A percentile compares a stretch with the other conserved stretches of the same genome.
Conservation (phyloP, 2,797 vertebrate genomes). For the Zalophus californianus region DNA sequence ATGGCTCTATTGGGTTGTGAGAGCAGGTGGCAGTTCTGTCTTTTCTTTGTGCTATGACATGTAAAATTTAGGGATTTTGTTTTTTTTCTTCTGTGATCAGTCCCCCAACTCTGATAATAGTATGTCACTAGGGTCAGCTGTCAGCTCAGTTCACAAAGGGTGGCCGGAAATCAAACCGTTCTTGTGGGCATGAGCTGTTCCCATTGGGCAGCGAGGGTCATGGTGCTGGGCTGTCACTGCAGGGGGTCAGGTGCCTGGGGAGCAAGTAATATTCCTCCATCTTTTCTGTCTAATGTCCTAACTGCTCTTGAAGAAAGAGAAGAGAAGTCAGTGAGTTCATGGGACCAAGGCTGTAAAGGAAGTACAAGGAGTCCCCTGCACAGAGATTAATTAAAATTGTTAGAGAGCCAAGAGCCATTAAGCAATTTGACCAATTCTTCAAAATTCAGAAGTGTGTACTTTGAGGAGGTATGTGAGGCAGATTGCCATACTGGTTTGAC, state of each 20-base stretch:
- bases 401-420: background rate
- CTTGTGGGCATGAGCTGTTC: background rate
- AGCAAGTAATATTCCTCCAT: background rate
- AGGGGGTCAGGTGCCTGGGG: background rate
- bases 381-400: background rate
- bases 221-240: background rate
- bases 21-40: background rate
- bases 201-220: background rate
- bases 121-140: background rate
- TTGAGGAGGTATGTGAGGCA: background rate
- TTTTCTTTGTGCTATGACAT: background rate
- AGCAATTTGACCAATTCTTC: background rate
- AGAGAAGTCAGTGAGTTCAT: background rate
- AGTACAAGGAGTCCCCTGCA: too few species aligned
- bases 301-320: too few species aligned
- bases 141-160: background rate
- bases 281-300: background rate
- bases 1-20: background rate
- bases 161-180: background rate
- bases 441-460: background rate
- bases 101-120: background rate
- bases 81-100: background rate
- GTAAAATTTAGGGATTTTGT: background rate
- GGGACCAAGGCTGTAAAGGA: background rate
- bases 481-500: background rate